Evolutionary conservation across 2,797 vertebrate species (phyloP).

Genomic region (Xyrichtys novacula): DNA sequence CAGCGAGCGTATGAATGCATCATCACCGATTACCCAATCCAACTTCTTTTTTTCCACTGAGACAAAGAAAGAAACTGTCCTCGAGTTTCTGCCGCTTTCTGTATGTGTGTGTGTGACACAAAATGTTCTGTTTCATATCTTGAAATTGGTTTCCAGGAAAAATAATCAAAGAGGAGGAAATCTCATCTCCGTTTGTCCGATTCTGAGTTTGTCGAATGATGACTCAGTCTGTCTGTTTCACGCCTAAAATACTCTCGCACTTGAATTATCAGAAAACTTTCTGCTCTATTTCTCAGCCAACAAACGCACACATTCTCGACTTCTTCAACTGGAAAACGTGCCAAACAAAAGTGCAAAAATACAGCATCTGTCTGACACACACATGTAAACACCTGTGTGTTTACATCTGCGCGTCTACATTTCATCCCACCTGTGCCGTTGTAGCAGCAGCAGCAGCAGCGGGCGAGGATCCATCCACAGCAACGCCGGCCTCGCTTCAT

Average conservation of each 20-base stretch:
- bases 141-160: constrained; percentile 29
- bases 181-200: not conserved
- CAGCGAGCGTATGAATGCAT: constrained; percentile 6
- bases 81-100: not conserved
- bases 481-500: constrained; percentile 68
- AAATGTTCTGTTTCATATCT: constrained; percentile 31
- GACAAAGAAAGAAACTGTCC: constrained; percentile 26
- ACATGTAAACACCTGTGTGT: not conserved
- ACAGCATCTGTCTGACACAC: not conserved
- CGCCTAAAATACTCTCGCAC: no score
- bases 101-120: not conserved
- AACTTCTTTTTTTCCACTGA: constrained; percentile 11
- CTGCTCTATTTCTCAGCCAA: no score
- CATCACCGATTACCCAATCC: constrained; percentile 42
- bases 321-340: no score
- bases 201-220: no score
- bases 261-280: no score
- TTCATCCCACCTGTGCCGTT: constrained; percentile 59
- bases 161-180: not conserved
- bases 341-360: not conserved
- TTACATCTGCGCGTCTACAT: not conserved
- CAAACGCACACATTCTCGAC: no score
- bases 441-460: constrained; percentile 75
- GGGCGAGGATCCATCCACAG: constrained; percentile 70
- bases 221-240: no score